Evolutionary conservation across 2,113 vertebrate genomes (phyloP), one percentile per base, ranked within the genome.

Genomic region (Malurus cyaneus): DNA sequence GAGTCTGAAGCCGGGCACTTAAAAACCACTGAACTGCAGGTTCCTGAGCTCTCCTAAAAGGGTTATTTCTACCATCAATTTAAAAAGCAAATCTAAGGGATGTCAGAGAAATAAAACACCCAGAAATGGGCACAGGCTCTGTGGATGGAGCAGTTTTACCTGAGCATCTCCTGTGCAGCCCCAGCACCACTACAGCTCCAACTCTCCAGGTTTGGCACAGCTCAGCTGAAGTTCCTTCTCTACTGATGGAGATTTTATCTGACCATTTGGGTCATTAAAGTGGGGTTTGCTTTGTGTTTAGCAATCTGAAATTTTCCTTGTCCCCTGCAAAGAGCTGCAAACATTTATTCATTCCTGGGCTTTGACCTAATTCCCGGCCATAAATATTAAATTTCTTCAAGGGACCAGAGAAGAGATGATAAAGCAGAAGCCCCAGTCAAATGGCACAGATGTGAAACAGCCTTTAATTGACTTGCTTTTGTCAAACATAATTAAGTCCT

Each of bases 401-500:
- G 13, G 64, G 71, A 92, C 76, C 10, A 50, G 62, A 72, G 73
- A 65, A 52, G 44, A 80, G 47, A 80, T 11, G 74, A 74, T 70
- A 74, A 93, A 93, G 76, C 79, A 90, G 86, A 62, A 93, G 82
- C 80, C 49, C 24, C 9, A 44, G 44, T 94, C 80, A 72, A 92
- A 87, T 19, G 84, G 42, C 88, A 95, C 92, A 96, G 92, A 95
- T 60, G 85, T 67, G 67, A 92, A 81, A 28, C 47, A 64, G 74
- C 56, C 67, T 93, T 94, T 95, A 93, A 97, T 95, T 93, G 95
- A 93, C 95, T 92, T 84, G 79, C 89, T 86, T 96, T 96, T 94
- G 93, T 96, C 89, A 89, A 89, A 74, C 72, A 5, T 95, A 96
- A 96, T 96, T 77, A 95, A 93, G 82, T 92, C 82, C 79, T 93